phyloP scores from a whole-genome alignment of 2,888 invertebrate genomes.

The Morpho helenor region DNA sequence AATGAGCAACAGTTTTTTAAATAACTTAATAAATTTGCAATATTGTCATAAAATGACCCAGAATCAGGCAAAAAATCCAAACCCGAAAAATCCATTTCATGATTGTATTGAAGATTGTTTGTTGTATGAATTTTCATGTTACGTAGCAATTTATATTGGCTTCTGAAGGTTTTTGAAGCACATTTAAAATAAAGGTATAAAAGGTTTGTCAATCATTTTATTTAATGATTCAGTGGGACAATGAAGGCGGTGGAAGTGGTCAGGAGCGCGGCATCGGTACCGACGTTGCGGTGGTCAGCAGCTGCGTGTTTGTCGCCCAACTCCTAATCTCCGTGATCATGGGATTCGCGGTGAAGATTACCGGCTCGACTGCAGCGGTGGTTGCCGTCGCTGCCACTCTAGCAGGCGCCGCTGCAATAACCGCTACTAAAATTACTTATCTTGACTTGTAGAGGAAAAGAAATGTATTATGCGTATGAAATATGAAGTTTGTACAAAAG shows the following conservation, averaged over 20 bases:
- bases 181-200: no score
- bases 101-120: no score
- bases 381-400: constrained; percentile 91
- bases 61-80: no score
- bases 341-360: constrained; percentile 88
- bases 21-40: no score
- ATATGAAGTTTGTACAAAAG: background rate
- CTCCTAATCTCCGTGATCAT: constrained; percentile 92
- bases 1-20: no score
- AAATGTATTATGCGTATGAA: background rate
- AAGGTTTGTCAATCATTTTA: no score
- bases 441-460: constrained; percentile 83
- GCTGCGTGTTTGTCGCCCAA: constrained; percentile 97
- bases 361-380: constrained; percentile 93
- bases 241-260: constrained; percentile 64
- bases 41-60: no score
- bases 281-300: constrained; percentile 95
- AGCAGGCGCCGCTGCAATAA: constrained; percentile 90
- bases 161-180: no score
- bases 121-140: no score
- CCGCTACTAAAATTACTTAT: constrained; percentile 94
- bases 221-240: constrained; percentile 56
- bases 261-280: constrained; percentile 94
- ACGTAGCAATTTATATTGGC: no score
- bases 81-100: no score